These are phyloP conservation scores for Chaetodon trifasciatus DNA, from an alignment of 2,797 vertebrate species.

Conservation along the genomic window DNA sequence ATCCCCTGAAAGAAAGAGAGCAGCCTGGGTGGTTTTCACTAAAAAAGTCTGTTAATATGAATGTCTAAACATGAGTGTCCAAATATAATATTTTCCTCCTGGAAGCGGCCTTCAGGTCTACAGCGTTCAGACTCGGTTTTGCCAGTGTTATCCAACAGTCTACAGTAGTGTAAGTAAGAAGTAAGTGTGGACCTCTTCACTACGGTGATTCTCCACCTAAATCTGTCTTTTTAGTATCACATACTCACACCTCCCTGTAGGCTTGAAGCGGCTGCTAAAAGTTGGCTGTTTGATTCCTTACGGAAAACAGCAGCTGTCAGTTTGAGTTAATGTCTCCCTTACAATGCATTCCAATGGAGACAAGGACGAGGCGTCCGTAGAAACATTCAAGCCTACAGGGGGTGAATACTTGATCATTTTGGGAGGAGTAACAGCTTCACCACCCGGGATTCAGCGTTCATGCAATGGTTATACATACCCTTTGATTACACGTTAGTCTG, in stretches of 20 bases:
- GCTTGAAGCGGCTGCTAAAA: neutral
- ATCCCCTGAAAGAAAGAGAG: neutral
- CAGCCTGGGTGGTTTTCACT: neutral
- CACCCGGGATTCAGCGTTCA: neutral
- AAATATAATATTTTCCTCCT: neutral
- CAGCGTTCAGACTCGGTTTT: neutral
- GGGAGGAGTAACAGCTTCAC: neutral
- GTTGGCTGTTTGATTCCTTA: constrained; percentile 9
- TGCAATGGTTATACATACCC: neutral
- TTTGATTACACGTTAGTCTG: neutral
- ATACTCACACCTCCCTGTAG: neutral
- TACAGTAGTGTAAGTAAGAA: neutral
- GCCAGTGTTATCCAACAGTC: neutral
- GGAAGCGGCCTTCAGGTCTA: neutral
- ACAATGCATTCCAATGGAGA: neutral
- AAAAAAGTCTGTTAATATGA: neutral
- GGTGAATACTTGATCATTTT: constrained; percentile 13
- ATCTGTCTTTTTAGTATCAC: constrained; percentile 13
- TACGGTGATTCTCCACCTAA: neutral
- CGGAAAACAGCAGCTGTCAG: constrained; percentile 32
- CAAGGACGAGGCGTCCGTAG: constrained; percentile 25
- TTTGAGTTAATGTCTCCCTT: constrained; percentile 33
- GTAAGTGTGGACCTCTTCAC: neutral
- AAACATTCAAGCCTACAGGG: constrained; percentile 17
- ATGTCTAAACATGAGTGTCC: neutral